Conservation (phyloP, 2,888 invertebrate genomes). For the Lucinisca nassula region DNA sequence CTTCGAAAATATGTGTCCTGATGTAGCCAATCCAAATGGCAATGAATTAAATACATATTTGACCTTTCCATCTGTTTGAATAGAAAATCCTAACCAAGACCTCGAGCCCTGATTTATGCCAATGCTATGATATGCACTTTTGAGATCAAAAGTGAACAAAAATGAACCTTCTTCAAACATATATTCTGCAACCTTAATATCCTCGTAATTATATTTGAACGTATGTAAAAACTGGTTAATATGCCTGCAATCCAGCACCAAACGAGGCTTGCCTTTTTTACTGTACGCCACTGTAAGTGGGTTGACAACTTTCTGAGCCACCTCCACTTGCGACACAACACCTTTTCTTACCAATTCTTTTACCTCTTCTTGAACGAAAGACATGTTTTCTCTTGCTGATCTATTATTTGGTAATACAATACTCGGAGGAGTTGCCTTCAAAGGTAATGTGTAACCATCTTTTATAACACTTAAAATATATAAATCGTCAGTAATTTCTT, state of each 20-base stretch:
- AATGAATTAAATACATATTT: constrained; percentile 42
- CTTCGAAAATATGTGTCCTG: constrained; percentile 62
- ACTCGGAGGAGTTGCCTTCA: constrained; percentile 28
- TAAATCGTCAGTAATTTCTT: background rate
- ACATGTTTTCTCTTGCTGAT: background rate
- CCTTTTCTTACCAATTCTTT: constrained; percentile 35
- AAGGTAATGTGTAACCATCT: constrained; percentile 42
- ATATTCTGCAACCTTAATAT: constrained; percentile 24
- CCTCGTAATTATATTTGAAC: constrained; percentile 45
- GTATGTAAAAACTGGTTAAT: constrained; percentile 46
- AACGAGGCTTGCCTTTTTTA: constrained; percentile 26
- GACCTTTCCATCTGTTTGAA: background rate
- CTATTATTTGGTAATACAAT: constrained; percentile 43
- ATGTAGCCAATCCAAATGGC: constrained; percentile 56
- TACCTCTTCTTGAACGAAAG: constrained; percentile 51
- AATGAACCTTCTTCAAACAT: constrained; percentile 29
- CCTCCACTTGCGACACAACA: constrained; percentile 29
- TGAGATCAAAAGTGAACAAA: constrained; percentile 37
- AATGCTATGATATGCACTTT: constrained; percentile 54
- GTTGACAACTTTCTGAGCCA: constrained; percentile 42
- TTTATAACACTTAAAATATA: background rate
- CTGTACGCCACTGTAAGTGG: constrained; percentile 56
- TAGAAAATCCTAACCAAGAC: constrained; percentile 52
- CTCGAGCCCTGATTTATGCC: constrained; percentile 32
- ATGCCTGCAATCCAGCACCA: constrained; percentile 51